Evolutionary conservation across 2,888 invertebrate species (phyloP).

Genomic region (Plebejus melissa): DNA sequence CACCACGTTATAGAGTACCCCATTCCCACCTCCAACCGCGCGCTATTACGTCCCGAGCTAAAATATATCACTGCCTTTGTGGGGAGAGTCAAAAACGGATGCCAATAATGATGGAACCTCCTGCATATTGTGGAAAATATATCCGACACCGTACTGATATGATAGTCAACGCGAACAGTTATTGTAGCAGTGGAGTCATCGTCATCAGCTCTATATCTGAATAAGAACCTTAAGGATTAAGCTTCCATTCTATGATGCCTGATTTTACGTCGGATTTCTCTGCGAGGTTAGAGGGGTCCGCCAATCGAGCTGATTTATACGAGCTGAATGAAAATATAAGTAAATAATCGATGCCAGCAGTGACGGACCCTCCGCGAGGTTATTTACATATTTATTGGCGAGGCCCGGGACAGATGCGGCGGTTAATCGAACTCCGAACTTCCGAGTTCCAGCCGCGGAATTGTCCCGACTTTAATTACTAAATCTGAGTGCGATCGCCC

Average conservation of each 20-base stretch:
- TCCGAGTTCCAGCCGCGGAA: neutral
- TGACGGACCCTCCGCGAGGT: neutral
- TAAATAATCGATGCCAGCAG: neutral
- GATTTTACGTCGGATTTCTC: too few relatives aligned
- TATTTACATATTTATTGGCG: slow-evolving; percentile 11
- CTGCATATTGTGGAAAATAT: too few relatives aligned
- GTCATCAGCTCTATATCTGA: neutral
- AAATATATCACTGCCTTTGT: slow-evolving; percentile 17
- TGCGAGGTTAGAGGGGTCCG: too few relatives aligned
- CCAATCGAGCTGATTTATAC: neutral
- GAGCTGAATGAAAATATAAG: neutral
- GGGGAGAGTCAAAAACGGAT: neutral
- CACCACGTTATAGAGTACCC: neutral
- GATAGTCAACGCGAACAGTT: too few relatives aligned
- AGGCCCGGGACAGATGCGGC: neutral
- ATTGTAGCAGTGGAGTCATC: neutral
- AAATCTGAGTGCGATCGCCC: neutral
- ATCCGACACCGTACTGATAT: too few relatives aligned
- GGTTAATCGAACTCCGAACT: neutral
- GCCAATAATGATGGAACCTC: neutral
- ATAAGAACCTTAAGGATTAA: neutral
- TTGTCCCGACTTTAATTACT: slow-evolving; percentile 8
- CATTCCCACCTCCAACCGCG: neutral
- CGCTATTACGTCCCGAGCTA: neutral
- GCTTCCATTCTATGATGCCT: too few relatives aligned